Evolutionary conservation across 1,140 invertebrate genomes (phyloP).

Genomic region (Meloidogyne chitwoodi): DNA sequence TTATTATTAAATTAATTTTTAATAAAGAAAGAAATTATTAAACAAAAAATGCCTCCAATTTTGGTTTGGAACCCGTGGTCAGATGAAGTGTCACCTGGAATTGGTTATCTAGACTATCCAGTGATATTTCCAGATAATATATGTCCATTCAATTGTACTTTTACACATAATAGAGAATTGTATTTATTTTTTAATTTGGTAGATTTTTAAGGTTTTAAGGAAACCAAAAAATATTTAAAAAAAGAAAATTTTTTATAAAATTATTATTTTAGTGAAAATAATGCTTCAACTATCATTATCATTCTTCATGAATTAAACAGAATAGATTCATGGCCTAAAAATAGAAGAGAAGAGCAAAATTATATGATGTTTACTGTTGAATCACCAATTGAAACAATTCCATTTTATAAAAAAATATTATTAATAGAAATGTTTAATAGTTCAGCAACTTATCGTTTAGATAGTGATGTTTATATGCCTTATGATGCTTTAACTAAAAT

Average conservation of each 20-base stretch:
- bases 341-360: background rate
- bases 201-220: too few relatives aligned
- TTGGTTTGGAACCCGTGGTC: background rate
- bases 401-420: background rate
- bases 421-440: conserved; percentile 3
- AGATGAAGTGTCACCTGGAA: background rate
- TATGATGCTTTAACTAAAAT: conserved; percentile 5
- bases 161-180: background rate
- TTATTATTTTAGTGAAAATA: background rate
- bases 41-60: background rate
- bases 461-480: conserved; percentile 6
- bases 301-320: background rate
- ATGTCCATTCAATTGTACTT: background rate
- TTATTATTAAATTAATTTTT: background rate
- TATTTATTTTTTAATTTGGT: conserved; percentile 1
- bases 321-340: background rate
- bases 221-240: background rate
- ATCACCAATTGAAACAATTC: background rate
- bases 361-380: conserved; percentile 10
- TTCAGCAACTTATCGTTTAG: conserved; percentile 19
- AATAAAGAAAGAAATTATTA: background rate
- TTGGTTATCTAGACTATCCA: background rate
- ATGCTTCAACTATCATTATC: background rate
- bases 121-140: background rate
- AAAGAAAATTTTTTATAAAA: background rate